These are phyloP conservation scores for Oreochromis niloticus DNA, from an alignment of 2,113 vertebrate genomes.

Conservation along the genomic window DNA sequence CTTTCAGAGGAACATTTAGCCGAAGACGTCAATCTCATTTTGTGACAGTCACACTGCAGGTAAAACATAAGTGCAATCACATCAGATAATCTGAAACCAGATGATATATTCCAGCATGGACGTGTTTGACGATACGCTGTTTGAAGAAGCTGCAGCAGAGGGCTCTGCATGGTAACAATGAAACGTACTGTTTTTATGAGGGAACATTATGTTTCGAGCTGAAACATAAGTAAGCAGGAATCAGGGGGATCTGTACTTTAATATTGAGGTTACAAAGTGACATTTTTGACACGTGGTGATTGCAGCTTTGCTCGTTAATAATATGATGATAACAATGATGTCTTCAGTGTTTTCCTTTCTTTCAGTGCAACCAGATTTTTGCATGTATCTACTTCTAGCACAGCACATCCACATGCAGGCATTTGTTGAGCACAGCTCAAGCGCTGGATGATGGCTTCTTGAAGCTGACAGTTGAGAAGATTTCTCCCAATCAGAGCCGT, in stretches of 20 bases:
- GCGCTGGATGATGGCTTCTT: background rate
- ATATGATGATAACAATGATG: too few species aligned
- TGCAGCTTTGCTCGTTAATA: background rate
- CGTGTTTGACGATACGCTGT: background rate
- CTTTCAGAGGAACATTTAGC: background rate
- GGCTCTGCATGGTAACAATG: background rate
- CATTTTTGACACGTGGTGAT: background rate
- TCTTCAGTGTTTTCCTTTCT: background rate
- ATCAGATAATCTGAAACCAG: background rate
- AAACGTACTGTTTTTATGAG: background rate
- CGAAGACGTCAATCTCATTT: background rate
- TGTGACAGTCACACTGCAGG: background rate
- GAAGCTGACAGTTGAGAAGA: background rate
- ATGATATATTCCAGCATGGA: background rate
- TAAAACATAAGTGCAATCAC: background rate
- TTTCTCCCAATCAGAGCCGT: background rate
- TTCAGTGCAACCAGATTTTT: background rate
- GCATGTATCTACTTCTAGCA: background rate
- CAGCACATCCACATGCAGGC: background rate
- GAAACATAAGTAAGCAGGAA: background rate
- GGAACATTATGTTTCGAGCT: background rate
- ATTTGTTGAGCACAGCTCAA: background rate
- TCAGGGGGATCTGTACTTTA: fast-evolving
- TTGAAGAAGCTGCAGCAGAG: background rate
- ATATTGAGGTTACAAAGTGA: background rate